A percentile compares a stretch with the other conserved stretches of the same genome.
Evolutionary conservation across 2,888 invertebrate species (phyloP).

Genomic region (Hyposoter didymator): DNA sequence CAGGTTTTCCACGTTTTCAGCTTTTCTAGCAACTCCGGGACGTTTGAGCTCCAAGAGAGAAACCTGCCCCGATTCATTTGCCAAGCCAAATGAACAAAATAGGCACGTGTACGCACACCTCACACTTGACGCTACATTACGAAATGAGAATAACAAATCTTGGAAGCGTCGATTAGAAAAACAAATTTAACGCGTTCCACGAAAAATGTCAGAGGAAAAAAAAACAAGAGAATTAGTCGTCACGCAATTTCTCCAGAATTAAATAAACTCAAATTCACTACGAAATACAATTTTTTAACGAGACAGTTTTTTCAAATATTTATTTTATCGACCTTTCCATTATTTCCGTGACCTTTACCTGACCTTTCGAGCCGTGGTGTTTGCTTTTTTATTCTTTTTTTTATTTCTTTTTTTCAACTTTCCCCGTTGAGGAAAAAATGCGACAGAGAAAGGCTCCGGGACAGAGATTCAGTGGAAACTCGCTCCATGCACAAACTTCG

Average conservation of each 20-base stretch:
- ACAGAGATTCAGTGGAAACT: slow-evolving; percentile 11
- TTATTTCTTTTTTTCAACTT: slow-evolving; percentile 16
- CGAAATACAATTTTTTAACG: not conserved
- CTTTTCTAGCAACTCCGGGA: slow-evolving; percentile 12
- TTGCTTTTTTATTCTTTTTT: no score
- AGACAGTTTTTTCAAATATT: not conserved
- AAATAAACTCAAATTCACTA: not conserved
- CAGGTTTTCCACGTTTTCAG: slow-evolving; percentile 45
- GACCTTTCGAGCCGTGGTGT: no score
- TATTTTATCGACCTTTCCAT: not conserved
- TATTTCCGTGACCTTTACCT: not conserved
- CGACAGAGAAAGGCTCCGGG: not conserved
- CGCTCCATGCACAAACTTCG: not conserved
- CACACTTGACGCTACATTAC: slow-evolving; percentile 36
- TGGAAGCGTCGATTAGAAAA: slow-evolving; percentile 54
- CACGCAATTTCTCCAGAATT: not conserved
- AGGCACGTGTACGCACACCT: slow-evolving; percentile 39
- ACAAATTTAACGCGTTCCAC: slow-evolving; percentile 59
- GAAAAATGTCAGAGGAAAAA: slow-evolving; percentile 29
- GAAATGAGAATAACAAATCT: slow-evolving; percentile 54
- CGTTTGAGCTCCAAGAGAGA: slow-evolving; percentile 38
- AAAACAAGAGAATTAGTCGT: not conserved
- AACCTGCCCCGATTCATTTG: slow-evolving; percentile 52
- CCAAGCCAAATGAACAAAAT: slow-evolving; percentile 47
- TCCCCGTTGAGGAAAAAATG: slow-evolving; percentile 52